Conservation (phyloP, 2,888 invertebrate species). For the Spatulosminthurus flaviceps region DNA sequence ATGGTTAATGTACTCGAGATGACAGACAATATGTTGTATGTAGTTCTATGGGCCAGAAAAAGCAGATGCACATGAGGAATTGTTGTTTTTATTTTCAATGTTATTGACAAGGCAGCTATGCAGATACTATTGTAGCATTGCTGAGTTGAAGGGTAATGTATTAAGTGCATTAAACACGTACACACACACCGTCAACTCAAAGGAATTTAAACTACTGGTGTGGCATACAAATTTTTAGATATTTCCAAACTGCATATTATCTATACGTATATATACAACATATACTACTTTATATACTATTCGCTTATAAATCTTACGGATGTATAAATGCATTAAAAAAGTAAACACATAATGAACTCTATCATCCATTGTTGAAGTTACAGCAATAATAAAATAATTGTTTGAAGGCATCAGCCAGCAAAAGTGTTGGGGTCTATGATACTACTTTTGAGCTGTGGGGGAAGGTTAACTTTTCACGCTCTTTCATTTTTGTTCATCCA, state of each 20-base stretch:
- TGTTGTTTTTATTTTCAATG: constrained; percentile 6
- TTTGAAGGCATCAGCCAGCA: background rate
- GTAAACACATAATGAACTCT: background rate
- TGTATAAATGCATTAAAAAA: background rate
- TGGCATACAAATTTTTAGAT: no score
- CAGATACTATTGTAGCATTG: background rate
- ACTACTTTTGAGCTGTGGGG: background rate
- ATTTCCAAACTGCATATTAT: no score
- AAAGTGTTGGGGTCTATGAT: background rate
- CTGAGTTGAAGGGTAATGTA: constrained; percentile 2
- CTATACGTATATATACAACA: no score
- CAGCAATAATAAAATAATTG: background rate
- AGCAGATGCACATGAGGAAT: constrained; percentile 3
- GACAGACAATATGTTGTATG: background rate
- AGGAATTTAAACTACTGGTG: no score
- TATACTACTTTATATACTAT: no score
- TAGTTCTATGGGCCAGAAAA: background rate
- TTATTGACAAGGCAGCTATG: constrained; percentile 8
- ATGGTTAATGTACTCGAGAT: no score
- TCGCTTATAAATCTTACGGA: no score
- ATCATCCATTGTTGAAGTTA: background rate
- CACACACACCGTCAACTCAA: background rate
- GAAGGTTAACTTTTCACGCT: constrained; percentile 1
- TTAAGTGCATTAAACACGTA: background rate
- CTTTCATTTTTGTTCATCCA: no score